Base-by-base conservation (phyloP, 2,888 invertebrate species). In the Tachina fera region DNA sequence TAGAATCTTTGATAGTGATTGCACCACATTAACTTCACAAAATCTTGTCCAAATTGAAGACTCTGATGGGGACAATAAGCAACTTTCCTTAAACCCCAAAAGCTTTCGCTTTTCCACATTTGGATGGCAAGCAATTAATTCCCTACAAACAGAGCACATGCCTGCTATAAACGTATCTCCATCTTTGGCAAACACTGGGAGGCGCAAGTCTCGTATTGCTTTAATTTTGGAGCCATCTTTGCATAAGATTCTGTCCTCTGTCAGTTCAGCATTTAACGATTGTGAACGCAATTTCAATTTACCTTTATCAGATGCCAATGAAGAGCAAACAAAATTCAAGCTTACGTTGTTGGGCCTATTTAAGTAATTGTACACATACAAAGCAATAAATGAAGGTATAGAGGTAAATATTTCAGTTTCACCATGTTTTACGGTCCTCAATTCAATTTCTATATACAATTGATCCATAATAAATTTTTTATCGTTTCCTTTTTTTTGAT, bases 21-120 rank as follows among this genome's bases (percentile, higher is more conserved):
- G 91, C 13, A 96, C 94, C 60, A 97, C 93, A 90, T 97, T 97
- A 5, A 96, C 94, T 94, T 98, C 98, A 93, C 98, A 98, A 91
- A 97, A 97, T 89, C 96, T 96, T 0, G 98, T 98, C 98, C 98
- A 98, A 53, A 96, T 94, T 10, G 97, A 97, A 10, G 95, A 94
- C 93, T 97, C 97, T 41, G 97, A 96, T 74, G 97, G 97, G 2
- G 97, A 96, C 89, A 96, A 94, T 14, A 98, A 93, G 90, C 97
- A 97, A 74, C 96, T 95, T 85, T 95, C 95, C 84, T 97, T 95
- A 90, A 97, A 98, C 1, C 97, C 97, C 14, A 97, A 93, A 58
- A 97, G 88, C 67, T 92, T 90, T 0, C 89, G 88, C 9, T 88
- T 79, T 51, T 90, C 88, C 0, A 71, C 71, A 53, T 92, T 92